phyloP scores from a whole-genome alignment of 2,797 vertebrate species.

The Streptopelia turtur region DNA sequence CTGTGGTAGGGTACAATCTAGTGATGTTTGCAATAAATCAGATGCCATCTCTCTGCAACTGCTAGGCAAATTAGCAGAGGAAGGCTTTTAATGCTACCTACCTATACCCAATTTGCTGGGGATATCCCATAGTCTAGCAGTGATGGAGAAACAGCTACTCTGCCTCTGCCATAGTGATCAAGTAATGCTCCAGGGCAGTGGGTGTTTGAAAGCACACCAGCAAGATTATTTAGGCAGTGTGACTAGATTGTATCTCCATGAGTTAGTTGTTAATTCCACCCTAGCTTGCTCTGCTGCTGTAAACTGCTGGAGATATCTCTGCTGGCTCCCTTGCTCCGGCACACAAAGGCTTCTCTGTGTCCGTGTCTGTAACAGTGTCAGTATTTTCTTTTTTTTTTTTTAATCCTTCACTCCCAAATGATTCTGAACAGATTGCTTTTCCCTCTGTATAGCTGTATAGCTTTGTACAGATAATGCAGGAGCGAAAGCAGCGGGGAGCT shows the following conservation, averaged over 20 bases:
- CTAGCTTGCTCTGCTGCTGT: neutral
- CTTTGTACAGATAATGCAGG: conserved; percentile 22
- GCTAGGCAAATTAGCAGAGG: neutral
- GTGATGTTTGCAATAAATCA: fast-evolving
- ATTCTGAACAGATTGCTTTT: conserved; percentile 12
- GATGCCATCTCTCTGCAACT: neutral
- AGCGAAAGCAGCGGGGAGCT: neutral
- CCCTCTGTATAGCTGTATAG: neutral
- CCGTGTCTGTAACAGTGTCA: neutral
- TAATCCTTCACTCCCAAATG: neutral
- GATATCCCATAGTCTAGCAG: neutral
- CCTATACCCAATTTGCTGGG: neutral
- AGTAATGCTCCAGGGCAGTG: fast-evolving
- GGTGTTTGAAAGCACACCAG: neutral
- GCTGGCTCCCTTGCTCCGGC: conserved; percentile 28
- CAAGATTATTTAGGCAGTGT: neutral
- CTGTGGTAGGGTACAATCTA: fast-evolving
- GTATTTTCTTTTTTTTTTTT: neutral
- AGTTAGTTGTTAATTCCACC: conserved; percentile 19
- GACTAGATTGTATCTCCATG: neutral
- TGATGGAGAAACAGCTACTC: neutral
- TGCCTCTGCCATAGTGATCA: neutral
- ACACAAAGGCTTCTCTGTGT: conserved; percentile 55
- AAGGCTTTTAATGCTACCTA: neutral
- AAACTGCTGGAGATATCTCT: conserved; percentile 50